These are phyloP conservation scores for Idris sp. DNA, from an alignment of 1,140 invertebrate genomes.

Conservation along the genomic window DNA sequence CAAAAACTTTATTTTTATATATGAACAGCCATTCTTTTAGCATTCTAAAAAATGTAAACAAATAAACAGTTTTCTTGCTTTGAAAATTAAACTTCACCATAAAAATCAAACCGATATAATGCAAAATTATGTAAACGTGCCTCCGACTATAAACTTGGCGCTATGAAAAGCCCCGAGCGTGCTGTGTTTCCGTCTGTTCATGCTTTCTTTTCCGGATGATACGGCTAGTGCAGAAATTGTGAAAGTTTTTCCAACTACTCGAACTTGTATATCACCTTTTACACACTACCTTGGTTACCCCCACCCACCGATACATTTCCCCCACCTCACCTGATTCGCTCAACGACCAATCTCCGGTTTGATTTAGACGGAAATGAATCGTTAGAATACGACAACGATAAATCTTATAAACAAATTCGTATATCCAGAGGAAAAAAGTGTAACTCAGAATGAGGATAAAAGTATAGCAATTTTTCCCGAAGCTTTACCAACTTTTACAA, in stretches of 20 bases:
- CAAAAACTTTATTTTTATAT: too few species aligned
- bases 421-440: slow-evolving; percentile 24
- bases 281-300: slow-evolving; percentile 7
- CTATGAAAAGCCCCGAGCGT: slow-evolving; percentile 47
- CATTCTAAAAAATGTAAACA: too few species aligned
- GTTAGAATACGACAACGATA: slow-evolving; percentile 41
- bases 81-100: too few species aligned
- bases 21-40: too few species aligned
- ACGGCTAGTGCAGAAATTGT: slow-evolving; percentile 55
- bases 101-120: too few species aligned
- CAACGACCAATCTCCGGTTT: slow-evolving; percentile 60
- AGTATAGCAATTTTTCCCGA: slow-evolving; percentile 31
- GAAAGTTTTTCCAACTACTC: slow-evolving; percentile 61
- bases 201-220: slow-evolving; percentile 57
- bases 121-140: slow-evolving; percentile 61
- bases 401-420: slow-evolving; percentile 41
- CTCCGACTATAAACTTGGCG: slow-evolving; percentile 49
- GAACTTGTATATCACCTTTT: slow-evolving; percentile 60
- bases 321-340: slow-evolving; percentile 14
- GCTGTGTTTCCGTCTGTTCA: slow-evolving; percentile 52
- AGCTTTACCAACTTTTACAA: slow-evolving; percentile 10
- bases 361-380: slow-evolving; percentile 61
- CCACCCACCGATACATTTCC: slow-evolving; percentile 10
- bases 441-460: slow-evolving; percentile 13
- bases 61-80: too few species aligned